Base-by-base conservation (phyloP, 2,888 invertebrate genomes). In the Ectemnius cavifrons region DNA sequence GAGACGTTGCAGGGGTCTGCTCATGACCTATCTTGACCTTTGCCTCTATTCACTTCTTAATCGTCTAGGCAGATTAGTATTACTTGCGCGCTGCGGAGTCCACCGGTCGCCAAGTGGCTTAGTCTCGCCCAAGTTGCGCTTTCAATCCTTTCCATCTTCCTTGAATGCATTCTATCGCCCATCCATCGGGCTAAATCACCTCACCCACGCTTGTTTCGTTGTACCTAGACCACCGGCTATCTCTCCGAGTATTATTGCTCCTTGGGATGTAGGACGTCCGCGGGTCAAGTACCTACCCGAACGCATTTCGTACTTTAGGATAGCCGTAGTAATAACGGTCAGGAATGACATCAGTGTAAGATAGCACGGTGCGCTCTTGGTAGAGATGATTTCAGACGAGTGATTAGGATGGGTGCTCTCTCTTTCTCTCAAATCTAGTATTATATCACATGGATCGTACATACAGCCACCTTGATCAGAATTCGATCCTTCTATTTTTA, bases 51-150 rank as follows among this genome's bases (percentile, higher is more conserved):
- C 37, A 37, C 27, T 64, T 71, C 14, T 67, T 23, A 62, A 63
- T 16, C 16, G 27, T 70, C 37, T 11, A 60, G 67, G 20, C 47
- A 49, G 56, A 46, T 59, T 67, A 61, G 65, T 52, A 52, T 52
- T n/a, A 52, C 52, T 37, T 37, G 52, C 60, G 20, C 14, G 18
- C 20, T 16, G 14, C 52, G 52, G 16, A 14, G 14, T 14, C 5
- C 52, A 13, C 52, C n/a, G 52, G 16, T 52, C 16, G 52, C 52
- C 52, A 52, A 52, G 16, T 16, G 52, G 52, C 14, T 11, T 14
- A 13, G 52, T 52, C 16, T 52, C 16, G 52, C 16, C 16, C 52
- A 52, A 14, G 14, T 16, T 52, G 52, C 52, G 52, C 14, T 16
- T 52, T 6, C 52, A 52, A 16, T 52, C 52, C 16, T 52, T 52